phyloP scores from a whole-genome alignment of 2,797 vertebrate species.

The Siniperca undulata region DNA sequence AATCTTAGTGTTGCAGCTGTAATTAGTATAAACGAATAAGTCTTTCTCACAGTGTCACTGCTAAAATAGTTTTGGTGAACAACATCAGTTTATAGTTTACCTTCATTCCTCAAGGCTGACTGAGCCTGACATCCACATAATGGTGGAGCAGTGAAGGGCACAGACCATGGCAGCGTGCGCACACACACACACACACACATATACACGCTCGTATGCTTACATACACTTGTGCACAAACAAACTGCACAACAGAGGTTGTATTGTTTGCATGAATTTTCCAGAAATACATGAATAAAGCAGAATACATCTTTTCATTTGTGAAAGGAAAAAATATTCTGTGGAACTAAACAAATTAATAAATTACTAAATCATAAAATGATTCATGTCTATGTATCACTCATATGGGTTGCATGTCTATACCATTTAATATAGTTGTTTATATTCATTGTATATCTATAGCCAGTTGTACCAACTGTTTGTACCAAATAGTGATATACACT shows the following conservation, averaged over 20 bases:
- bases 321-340: neutral
- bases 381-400: too few relatives aligned
- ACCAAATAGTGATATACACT: too few relatives aligned
- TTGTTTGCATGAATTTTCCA: conserved; percentile 5
- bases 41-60: neutral
- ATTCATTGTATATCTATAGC: too few relatives aligned
- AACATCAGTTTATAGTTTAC: conserved; percentile 21
- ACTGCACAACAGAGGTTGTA: conserved; percentile 7
- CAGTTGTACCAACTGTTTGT: too few relatives aligned
- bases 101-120: conserved; percentile 63
- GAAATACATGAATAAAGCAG: neutral
- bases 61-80: neutral
- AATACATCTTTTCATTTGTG: neutral
- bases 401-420: too few relatives aligned
- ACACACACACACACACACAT: conserved; percentile 33
- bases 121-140: conserved; percentile 58
- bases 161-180: conserved; percentile 24
- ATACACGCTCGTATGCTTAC: neutral
- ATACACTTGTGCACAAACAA: conserved; percentile 16
- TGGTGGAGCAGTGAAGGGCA: conserved; percentile 36
- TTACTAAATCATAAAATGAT: neutral
- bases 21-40: neutral
- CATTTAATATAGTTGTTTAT: too few relatives aligned
- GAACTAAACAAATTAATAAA: neutral
- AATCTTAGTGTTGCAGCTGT: neutral